Evolutionary conservation across 1,140 invertebrate species (phyloP), one percentile per base, ranked within the genome.

Genomic region (Leptopilina boulardi): DNA sequence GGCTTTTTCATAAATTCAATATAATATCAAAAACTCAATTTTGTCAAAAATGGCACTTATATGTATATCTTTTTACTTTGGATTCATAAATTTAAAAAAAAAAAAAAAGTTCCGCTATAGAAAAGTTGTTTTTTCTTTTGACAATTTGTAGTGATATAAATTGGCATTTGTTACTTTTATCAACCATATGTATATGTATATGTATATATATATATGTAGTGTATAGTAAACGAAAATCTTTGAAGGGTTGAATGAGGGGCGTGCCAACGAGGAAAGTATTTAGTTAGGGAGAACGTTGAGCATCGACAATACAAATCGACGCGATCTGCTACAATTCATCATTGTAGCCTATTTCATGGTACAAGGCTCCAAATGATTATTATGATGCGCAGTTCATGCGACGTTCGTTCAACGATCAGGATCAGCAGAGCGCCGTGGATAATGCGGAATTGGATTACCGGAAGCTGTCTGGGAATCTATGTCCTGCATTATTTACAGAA

Each of bases 391-490:
- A 81, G 77, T 83, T 77, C 82, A 74, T 77, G 77, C 80, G 70
- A 78, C 77, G 81, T 80, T 76, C 77, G 76, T 56, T 80, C 21
- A 77, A 59, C 66, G 70, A 78, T 79, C 59, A 74, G 76, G 70
- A 78, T 77, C 79, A 82, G 56, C 79, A 75, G 78, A 81, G 56
- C 80, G 75, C 82, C 83, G 77, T 84, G 84, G 78, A 87, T 87
- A 87, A 88, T 88, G 86, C 79, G 80, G 74, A 87, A 88, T 87
- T 85, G 84, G 84, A 87, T 87, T 86, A 87, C 81, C 80, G 76
- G 77, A 82, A 85, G 66, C 80, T 81, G 70, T 79, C 80, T 86
- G 84, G 78, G 83, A 86, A 83, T 83, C 82, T 75, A 81, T 15
- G 70, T 77, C 81, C 78, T 66, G 59, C 23, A 66, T n/a, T n/a